phyloP scores from a whole-genome alignment of 2,888 invertebrate species.

The Pharmacophagus antenor region DNA sequence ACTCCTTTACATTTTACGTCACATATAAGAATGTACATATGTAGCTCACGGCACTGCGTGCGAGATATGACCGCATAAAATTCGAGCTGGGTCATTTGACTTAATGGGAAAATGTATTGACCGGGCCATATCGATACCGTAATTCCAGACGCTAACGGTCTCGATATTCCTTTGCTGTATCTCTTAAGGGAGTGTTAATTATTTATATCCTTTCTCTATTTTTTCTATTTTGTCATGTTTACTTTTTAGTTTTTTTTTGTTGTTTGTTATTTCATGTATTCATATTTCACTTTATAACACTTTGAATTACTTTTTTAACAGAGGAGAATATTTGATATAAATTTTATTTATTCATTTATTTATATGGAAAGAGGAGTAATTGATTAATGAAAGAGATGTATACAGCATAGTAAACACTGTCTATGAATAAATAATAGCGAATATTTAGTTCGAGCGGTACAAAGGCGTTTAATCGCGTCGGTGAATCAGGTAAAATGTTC shows the following conservation, averaged over 20 bases:
- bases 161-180: slow-evolving; percentile 36
- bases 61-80: slow-evolving; percentile 61
- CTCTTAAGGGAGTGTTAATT: slow-evolving; percentile 37
- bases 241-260: too few relatives aligned
- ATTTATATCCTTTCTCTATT: slow-evolving; percentile 31
- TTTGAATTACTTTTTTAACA: too few relatives aligned
- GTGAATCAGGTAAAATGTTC: slow-evolving; percentile 59
- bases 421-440: slow-evolving; percentile 16
- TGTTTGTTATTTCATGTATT: too few relatives aligned
- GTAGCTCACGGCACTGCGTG: slow-evolving; percentile 47
- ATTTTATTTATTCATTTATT: too few relatives aligned
- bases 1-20: slow-evolving; percentile 44
- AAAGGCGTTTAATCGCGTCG: slow-evolving; percentile 50
- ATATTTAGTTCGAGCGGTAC: slow-evolving; percentile 25
- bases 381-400: too few relatives aligned
- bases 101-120: slow-evolving; percentile 54
- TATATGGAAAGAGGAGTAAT: too few relatives aligned
- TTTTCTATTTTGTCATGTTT: not conserved
- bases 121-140: slow-evolving; percentile 44
- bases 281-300: too few relatives aligned
- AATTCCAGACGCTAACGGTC: slow-evolving; percentile 43
- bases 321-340: too few relatives aligned
- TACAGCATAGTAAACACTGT: not conserved
- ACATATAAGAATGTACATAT: slow-evolving; percentile 35
- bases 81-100: slow-evolving; percentile 58